A percentile compares a stretch with the other conserved stretches of the same genome.
phyloP scores from a whole-genome alignment of 2,113 vertebrate genomes.

The Pavo muticus region DNA sequence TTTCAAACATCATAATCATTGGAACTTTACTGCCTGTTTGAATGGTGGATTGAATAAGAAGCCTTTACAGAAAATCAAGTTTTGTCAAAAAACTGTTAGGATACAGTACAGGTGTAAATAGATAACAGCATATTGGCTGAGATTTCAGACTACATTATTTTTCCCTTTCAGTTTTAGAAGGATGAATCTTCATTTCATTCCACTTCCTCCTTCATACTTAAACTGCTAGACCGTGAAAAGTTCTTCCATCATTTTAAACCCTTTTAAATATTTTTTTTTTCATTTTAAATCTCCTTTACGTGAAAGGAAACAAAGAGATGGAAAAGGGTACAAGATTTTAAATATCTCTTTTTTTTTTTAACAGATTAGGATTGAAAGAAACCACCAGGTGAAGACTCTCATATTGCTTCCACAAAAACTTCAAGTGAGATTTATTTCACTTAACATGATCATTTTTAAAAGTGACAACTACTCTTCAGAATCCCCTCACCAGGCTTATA shows the following conservation, averaged over 20 bases:
- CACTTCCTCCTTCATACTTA: neutral
- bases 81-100: neutral
- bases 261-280: no score
- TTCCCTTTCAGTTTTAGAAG: neutral
- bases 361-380: neutral
- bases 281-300: neutral
- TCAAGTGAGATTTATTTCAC: neutral
- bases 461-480: neutral
- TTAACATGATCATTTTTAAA: neutral
- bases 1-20: neutral
- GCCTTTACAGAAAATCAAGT: neutral
- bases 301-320: neutral
- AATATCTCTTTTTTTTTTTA: neutral
- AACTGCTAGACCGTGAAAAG: conserved; percentile 1
- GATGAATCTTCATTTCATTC: neutral
- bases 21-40: neutral
- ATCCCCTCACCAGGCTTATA: neutral
- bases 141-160: neutral
- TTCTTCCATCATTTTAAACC: neutral
- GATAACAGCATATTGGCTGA: neutral
- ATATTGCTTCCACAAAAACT: neutral
- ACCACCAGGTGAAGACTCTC: neutral
- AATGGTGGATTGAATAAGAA: neutral
- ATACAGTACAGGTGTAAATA: neutral
- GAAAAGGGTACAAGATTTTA: neutral